Evolutionary conservation across 1,140 invertebrate genomes (phyloP).

Genomic region (Glomeris maerens): DNA sequence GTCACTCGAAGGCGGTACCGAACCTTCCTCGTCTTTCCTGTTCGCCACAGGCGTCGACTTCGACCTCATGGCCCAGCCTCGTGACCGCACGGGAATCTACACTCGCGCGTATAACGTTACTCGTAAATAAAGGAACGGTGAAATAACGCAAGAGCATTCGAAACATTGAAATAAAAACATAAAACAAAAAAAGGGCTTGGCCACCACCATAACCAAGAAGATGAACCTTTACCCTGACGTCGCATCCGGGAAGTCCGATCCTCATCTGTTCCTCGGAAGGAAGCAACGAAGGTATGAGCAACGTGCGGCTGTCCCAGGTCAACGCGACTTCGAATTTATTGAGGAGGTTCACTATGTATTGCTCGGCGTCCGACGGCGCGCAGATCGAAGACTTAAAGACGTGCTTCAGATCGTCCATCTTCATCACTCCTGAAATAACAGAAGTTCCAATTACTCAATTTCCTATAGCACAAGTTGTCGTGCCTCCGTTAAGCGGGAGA

Average conservation of each 20-base stretch:
- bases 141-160: background rate
- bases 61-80: constrained; percentile 47
- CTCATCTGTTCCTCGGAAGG: constrained; percentile 59
- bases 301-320: constrained; percentile 82
- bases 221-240: constrained; percentile 25
- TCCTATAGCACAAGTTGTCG: too few species aligned
- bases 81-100: constrained; percentile 50
- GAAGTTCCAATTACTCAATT: too few species aligned
- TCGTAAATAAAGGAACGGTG: constrained; percentile 3
- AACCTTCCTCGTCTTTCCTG: too few species aligned
- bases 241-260: constrained; percentile 33
- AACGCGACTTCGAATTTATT: constrained; percentile 97
- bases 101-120: constrained; percentile 13
- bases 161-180: background rate
- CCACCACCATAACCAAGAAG: background rate
- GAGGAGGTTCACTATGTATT: constrained; percentile 75
- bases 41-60: too few species aligned
- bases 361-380: constrained; percentile 39
- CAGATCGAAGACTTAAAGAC: constrained; percentile 65
- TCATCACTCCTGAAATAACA: constrained; percentile 60
- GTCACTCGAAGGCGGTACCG: background rate
- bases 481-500: too few species aligned
- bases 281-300: constrained; percentile 82
- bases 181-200: background rate
- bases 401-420: constrained; percentile 78